Evolutionary conservation across 2,888 invertebrate genomes (phyloP), one percentile per base, ranked within the genome.

Genomic region (Diloba caeruleocephala): DNA sequence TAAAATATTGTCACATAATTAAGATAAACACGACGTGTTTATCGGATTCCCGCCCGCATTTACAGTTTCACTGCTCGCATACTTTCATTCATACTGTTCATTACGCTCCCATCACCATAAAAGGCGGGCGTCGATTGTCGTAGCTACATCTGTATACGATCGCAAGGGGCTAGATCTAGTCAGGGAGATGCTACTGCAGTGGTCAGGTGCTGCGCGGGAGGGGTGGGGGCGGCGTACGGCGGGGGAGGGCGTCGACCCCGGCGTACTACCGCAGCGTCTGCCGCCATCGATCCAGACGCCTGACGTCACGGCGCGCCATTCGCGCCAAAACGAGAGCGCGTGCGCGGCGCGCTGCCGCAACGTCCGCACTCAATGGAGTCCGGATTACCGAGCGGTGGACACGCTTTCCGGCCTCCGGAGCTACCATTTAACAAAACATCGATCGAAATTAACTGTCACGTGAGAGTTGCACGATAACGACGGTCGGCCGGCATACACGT

Each of bases 211-310:
- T n/a, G 89, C 87, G 85, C 83, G 84, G 85, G 82, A 76, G 68
- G 78, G 78, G 59, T 58, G 70, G 82, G 79, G 75, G 80, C 61
- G 74, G 71, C 65, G 76, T 73, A 71, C 74, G 74, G 78, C 62
- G 85, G 85, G 83, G 85, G 79, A 87, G 93, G 89, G 67, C 89
- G 86, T 88, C 88, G 91, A 92, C 92, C 92, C 89, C 92, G 85
- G 63, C 89, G 92, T 92, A 92, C 92, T 93, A 93, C 93, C 89
- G 93, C 93, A 92, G 92, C 92, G 92, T 92, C 93, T 92, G 90
- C 90, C 89, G 89, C 88, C 92, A 94, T 94, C 94, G 94, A 94
- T 93, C 93, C 92, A 88, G 92, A 88, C 91, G 91, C 85, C 87
- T 93, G 92, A 90, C 93, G 93, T 92, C 93, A 92, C 87, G 84